Evolutionary conservation across 2,113 vertebrate genomes (phyloP), one percentile per base, ranked within the genome.

Genomic region (Saccopteryx leptura): DNA sequence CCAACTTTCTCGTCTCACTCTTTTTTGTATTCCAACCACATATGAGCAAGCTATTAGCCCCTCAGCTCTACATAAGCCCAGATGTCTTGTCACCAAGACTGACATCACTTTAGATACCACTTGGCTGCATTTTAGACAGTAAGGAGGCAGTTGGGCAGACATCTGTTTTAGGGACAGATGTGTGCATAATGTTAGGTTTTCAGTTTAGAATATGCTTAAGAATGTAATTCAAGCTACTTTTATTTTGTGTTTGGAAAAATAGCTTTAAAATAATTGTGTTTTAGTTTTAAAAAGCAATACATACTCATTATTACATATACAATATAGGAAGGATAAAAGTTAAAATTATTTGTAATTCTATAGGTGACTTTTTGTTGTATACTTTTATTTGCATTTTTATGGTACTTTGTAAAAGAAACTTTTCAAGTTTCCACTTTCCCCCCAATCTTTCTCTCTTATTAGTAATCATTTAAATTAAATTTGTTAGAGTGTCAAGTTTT

Each of bases 11-110:
- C 31, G 71, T 66, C 2, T 76, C 50, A 54, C 46, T 56, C 75
- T 88, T 13, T 94, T 8, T 72, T 82, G n/a, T 50, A 48, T 93
- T 92, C 81, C 19, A 90, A 18, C 89, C 71, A 94, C 84, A 80
- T 88, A n/a, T 21, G 56, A 96, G 52, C 5, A 91, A 94, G 21
- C 54, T 74, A 85, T 96, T 97, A 97, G 94, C 79, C 89, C 65
- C 88, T 92, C 58, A 97, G 94, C 96, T 91, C 80, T 69, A 19
- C 17, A 68, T 90, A 96, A 98, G 81, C 93, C 95, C 95, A 97
- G 91, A 96, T 97, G 96, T 97, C 93, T 98, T 98, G 96, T 94
- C 94, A 95, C 33, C 83, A 97, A 90, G 93, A 96, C 52, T 74
- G 95, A 96, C 68, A 69, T 85, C 90, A 33, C 56, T 94, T 95